Base-by-base conservation (phyloP, 2,113 vertebrate species). In the Ranitomeya imitator region DNA sequence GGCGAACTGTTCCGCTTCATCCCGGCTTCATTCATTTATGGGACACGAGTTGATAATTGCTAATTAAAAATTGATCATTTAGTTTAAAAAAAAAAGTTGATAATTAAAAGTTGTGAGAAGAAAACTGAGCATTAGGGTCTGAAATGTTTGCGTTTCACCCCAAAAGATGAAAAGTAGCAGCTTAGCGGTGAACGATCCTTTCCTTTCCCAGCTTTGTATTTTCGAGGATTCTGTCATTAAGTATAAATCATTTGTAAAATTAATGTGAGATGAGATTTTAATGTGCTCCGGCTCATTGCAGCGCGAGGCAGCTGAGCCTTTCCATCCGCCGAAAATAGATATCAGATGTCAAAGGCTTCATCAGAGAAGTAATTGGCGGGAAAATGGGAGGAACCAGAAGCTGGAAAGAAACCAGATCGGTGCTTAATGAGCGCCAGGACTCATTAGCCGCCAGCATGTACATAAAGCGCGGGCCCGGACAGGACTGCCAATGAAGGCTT, bases 371-470 rank as follows among this genome's bases (percentile, higher is more conserved):
- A 86, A 86, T 86, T 86, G 85, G 55, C 31, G 7, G 85, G 23
- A 77, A 86, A 77, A 73, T 86, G 73, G 73, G 85, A 86, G 73
- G 73, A 78, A 63, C 85, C 73, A 45, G 19, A 63, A 11, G 55
- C 55, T 77, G 9, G 55, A 86, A 78, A 52, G 57, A 86, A 78
- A 77, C 54, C 21, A 78, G 59, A 78, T 61, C 15, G 61, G 73
- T 60, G 11, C 12, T 15, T 77, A 86, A 85, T 61, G 85, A 86
- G 71, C 73, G 76, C 31, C 37, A n/a, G 59, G 71, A 51, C 55
- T 63, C 16, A 86, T 63, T 86, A 86, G 57, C 31, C 19, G n/a
- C 23, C 51, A 71, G 21, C 37, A 73, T 85, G 54, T 59, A 71
- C 67, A 57, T 74, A 57, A 85, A 73, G 59, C 67, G 37, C 45